Evolutionary conservation across 1,140 invertebrate species (phyloP).

Genomic region (Hesperophylax magnus): DNA sequence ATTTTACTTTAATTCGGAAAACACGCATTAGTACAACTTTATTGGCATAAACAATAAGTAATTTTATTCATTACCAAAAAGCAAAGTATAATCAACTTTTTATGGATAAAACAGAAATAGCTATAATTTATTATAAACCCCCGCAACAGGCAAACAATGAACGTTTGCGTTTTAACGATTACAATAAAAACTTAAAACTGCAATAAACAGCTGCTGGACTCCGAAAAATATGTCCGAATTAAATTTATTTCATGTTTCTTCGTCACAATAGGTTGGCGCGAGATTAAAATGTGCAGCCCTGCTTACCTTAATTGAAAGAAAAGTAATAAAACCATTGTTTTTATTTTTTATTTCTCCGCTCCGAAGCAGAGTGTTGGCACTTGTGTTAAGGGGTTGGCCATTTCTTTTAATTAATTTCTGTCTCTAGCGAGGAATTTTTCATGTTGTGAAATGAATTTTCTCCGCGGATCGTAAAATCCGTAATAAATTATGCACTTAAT

Average conservation of each 20-base stretch:
- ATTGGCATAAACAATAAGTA: too few species aligned
- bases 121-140: background rate
- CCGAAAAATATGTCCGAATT: slow-evolving; percentile 27
- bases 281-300: slow-evolving; percentile 48
- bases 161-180: background rate
- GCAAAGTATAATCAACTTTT: too few species aligned
- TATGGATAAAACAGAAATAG: too few species aligned
- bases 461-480: slow-evolving; percentile 51
- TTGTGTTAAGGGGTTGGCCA: slow-evolving; percentile 34
- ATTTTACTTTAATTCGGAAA: too few species aligned
- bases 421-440: slow-evolving; percentile 42
- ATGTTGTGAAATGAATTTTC: slow-evolving; percentile 45
- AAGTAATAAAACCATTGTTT: slow-evolving; percentile 51
- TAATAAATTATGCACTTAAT: slow-evolving; percentile 53
- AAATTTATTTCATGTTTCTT: slow-evolving; percentile 43
- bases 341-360: slow-evolving; percentile 52
- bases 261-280: slow-evolving; percentile 46
- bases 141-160: background rate
- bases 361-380: slow-evolving; percentile 41
- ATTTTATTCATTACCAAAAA: too few species aligned
- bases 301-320: slow-evolving; percentile 57
- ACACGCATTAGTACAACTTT: too few species aligned
- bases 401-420: slow-evolving; percentile 57
- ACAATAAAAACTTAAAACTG: slow-evolving; percentile 2
- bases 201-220: background rate